Base-by-base conservation (phyloP, 2,797 vertebrate genomes). In the Cyprinella venusta region DNA sequence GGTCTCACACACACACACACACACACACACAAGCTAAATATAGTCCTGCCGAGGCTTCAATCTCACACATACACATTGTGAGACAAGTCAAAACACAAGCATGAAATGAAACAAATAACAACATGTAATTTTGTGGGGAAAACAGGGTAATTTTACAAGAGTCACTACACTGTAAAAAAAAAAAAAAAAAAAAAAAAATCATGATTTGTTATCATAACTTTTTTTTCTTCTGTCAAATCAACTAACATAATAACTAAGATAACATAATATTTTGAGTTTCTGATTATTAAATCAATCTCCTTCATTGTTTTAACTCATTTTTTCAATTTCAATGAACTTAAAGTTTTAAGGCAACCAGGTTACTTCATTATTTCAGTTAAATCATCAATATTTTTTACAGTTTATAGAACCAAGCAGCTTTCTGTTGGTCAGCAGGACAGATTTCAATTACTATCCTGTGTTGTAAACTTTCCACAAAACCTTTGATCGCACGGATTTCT, bases 11-110 rank as follows among this genome's bases (percentile, higher is more conserved):
- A 26, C 56, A 54, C 79, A 71, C 56, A 76, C 61, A 65, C 42
- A 71, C 75, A 61, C 52, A 40, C 82, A 21, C 65, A 21, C 19
- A 2, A 16, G 26, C 83, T 86, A 85, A 85, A 88, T 86, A 86
- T 86, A 88, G 79, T 56, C 36, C 38, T 84, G 67, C 56, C 63
- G 76, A 84, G 61, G 79, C 56, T 69, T 82, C 80, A 75, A 65
- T 79, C 80, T 82, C 75, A 81, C 76, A 84, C 78, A 79, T 76
- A 56, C 45, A 85, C 30, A 15, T 81, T 83, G 48, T 42, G 80
- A 84, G 84, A 52, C 18, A 9, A 81, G 63, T 76, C 74, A 56
- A 86, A 64, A 86, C 16, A n/a, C 45, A 79, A 78, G 24, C 13
- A 64, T 77, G 69, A 79, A 80, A 82, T 65, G 80, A 85, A 78